Evolutionary conservation across 2,888 invertebrate genomes (phyloP).

Genomic region (Apamea monoglypha): DNA sequence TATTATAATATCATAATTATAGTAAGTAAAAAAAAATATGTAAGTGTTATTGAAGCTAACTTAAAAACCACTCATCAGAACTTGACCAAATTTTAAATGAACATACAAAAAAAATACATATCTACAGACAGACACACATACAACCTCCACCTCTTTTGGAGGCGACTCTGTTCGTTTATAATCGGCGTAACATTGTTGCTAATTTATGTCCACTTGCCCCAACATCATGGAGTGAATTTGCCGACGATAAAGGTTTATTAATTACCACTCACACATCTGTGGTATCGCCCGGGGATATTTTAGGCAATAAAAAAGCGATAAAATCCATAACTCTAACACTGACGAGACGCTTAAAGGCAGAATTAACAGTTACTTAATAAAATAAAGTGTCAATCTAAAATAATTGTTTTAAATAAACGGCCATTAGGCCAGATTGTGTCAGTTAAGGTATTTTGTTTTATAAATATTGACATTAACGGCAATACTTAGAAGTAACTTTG

Average conservation of each 20-base stretch:
- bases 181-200: neutral
- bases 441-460: slow-evolving; percentile 52
- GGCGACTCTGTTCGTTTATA: neutral
- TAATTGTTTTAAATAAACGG: slow-evolving; percentile 64
- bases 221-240: neutral
- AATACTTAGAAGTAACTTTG: slow-evolving; percentile 42
- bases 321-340: slow-evolving; percentile 38
- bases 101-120: too few relatives aligned
- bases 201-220: neutral
- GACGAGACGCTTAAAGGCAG: slow-evolving; percentile 49
- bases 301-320: slow-evolving; percentile 25
- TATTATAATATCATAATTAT: too few relatives aligned
- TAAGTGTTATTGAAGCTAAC: too few relatives aligned
- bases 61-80: too few relatives aligned
- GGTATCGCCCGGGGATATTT: slow-evolving; percentile 19
- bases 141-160: too few relatives aligned
- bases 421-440: slow-evolving; percentile 61
- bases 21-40: too few relatives aligned
- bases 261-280: slow-evolving; percentile 18
- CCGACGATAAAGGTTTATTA: slow-evolving; percentile 13
- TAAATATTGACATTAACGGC: slow-evolving; percentile 65
- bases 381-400: slow-evolving; percentile 57
- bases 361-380: slow-evolving; percentile 60
- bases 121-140: too few relatives aligned
- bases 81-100: too few relatives aligned